phyloP scores from a whole-genome alignment of 2,888 invertebrate species.

The Coremacera marginata region DNA sequence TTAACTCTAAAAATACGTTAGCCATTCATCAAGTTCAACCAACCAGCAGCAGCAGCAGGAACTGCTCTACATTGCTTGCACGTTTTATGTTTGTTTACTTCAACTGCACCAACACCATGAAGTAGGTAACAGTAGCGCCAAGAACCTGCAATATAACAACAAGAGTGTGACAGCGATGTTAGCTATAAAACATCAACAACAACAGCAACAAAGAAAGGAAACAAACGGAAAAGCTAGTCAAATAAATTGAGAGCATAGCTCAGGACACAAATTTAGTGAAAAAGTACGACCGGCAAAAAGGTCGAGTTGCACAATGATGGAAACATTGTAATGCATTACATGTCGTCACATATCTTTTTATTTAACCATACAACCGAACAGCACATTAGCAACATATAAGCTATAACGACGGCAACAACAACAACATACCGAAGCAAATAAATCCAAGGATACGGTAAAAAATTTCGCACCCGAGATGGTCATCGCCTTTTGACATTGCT shows the following conservation, averaged over 20 bases:
- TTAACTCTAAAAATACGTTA: constrained; percentile 10
- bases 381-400: not conserved
- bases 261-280: not conserved
- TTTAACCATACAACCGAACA: not conserved
- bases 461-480: constrained; percentile 91
- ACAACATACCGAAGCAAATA: constrained; percentile 85
- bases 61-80: not conserved
- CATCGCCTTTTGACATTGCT: constrained; percentile 91
- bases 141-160: constrained; percentile 74
- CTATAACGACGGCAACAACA: not conserved
- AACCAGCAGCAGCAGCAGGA: constrained; percentile 35
- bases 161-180: not conserved
- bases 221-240: not conserved
- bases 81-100: constrained; percentile 72
- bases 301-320: no score
- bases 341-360: no score
- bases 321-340: no score
- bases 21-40: not conserved
- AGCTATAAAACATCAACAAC: not conserved
- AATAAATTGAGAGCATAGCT: not conserved
- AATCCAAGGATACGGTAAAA: constrained; percentile 87
- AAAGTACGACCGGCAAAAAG: not conserved
- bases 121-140: constrained; percentile 89
- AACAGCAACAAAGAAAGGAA: not conserved
- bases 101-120: constrained; percentile 91